Evolutionary conservation across 2,113 vertebrate genomes (phyloP).

Genomic region (Danionella cerebrum): DNA sequence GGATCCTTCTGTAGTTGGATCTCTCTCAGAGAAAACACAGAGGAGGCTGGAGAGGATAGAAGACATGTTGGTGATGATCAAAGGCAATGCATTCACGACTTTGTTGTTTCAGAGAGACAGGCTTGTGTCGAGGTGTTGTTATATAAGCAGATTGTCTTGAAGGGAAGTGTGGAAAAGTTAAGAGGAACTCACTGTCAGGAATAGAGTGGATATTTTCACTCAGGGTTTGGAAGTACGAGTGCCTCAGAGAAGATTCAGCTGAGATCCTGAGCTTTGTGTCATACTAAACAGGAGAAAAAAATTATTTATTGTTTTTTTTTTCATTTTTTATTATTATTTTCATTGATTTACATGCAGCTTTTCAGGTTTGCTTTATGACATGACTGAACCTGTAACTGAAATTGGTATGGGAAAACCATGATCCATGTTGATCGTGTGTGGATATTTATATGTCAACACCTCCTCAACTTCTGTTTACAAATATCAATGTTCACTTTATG

Average conservation of each 20-base stretch:
- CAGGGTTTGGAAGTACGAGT: constrained; percentile 81
- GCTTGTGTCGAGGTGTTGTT: not conserved
- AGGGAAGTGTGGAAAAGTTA: not conserved
- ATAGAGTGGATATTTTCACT: constrained; percentile 79
- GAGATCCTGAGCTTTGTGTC: constrained; percentile 76
- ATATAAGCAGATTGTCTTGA: not conserved
- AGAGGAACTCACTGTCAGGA: constrained; percentile 78
- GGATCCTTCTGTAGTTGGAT: constrained; percentile 92
- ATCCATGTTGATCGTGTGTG: too few relatives aligned
- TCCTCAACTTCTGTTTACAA: too few relatives aligned
- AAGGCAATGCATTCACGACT: not conserved
- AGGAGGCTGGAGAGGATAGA: constrained; percentile 61
- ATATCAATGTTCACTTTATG: too few relatives aligned
- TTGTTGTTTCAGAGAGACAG: not conserved
- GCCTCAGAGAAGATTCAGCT: constrained; percentile 73
- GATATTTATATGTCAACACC: too few relatives aligned
- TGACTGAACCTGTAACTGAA: too few relatives aligned
- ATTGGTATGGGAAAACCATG: too few relatives aligned
- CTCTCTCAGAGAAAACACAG: constrained; percentile 89
- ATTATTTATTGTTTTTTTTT: too few relatives aligned
- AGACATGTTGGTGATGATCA: not conserved
- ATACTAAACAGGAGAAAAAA: constrained; percentile 64
- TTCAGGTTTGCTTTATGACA: too few relatives aligned
- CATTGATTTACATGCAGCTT: too few relatives aligned
- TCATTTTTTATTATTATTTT: too few relatives aligned